phyloP scores from a whole-genome alignment of 2,888 invertebrate species.

The Allygus modestus region DNA sequence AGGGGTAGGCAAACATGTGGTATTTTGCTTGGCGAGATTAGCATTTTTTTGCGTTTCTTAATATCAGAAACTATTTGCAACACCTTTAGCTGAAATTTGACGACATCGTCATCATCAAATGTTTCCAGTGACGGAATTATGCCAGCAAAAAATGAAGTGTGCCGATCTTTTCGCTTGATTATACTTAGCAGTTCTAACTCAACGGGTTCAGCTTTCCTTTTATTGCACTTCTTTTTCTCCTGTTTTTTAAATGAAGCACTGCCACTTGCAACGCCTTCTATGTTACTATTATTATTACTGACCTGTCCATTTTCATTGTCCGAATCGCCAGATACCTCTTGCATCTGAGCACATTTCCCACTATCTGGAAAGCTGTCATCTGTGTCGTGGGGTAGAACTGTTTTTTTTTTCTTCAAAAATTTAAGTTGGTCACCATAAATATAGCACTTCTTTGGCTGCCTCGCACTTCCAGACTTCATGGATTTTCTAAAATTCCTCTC shows the following conservation, averaged over 20 bases:
- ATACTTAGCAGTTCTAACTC: constrained; percentile 43
- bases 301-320: constrained; percentile 47
- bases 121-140: constrained; percentile 60
- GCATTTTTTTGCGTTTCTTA: constrained; percentile 47
- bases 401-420: constrained; percentile 47
- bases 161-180: constrained; percentile 61
- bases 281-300: constrained; percentile 50
- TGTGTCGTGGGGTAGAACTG: constrained; percentile 40
- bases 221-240: constrained; percentile 37
- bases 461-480: constrained; percentile 44
- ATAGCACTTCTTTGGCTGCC: constrained; percentile 38
- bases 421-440: constrained; percentile 49
- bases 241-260: constrained; percentile 53
- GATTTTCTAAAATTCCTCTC: constrained; percentile 35
- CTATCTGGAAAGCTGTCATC: constrained; percentile 50
- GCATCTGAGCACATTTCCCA: constrained; percentile 41
- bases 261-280: constrained; percentile 16
- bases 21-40: constrained; percentile 46
- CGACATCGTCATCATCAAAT: constrained; percentile 61
- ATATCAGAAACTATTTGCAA: constrained; percentile 54
- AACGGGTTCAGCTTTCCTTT: constrained; percentile 47
- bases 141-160: constrained; percentile 61
- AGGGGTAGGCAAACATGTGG: constrained; percentile 48
- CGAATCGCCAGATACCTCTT: constrained; percentile 51
- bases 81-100: constrained; percentile 60